These are phyloP conservation scores for Leistus spinibarbis DNA, from an alignment of 2,888 invertebrate genomes.

Conservation along the genomic window DNA sequence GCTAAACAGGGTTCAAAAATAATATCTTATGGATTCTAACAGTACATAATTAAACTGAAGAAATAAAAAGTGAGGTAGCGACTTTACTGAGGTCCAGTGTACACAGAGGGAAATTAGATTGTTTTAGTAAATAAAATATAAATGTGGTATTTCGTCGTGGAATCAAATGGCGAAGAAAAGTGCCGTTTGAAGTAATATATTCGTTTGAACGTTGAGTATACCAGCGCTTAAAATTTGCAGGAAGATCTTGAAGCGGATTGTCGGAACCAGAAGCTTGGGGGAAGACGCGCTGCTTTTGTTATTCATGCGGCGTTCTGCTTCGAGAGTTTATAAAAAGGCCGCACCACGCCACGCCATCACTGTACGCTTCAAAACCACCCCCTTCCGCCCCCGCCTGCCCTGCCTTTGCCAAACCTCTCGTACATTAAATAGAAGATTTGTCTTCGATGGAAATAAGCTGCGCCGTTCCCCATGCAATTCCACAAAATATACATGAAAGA, in stretches of 20 bases:
- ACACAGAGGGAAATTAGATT: conserved; percentile 16
- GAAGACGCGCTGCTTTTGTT: conserved; percentile 50
- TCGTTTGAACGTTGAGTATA: conserved; percentile 21
- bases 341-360: neutral
- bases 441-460: conserved; percentile 2
- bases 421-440: conserved; percentile 5
- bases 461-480: neutral
- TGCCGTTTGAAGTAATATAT: neutral
- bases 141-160: neutral
- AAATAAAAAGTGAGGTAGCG: too few species aligned
- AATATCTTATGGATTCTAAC: too few species aligned
- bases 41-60: too few species aligned
- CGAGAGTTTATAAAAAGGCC: conserved; percentile 51
- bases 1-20: too few species aligned
- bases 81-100: too few species aligned
- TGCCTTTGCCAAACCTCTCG: neutral
- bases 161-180: neutral
- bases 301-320: conserved; percentile 53
- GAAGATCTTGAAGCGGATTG: conserved; percentile 51
- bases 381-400: neutral
- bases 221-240: conserved; percentile 47
- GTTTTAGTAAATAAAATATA: neutral
- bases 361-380: neutral
- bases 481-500: neutral
- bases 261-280: conserved; percentile 42